phyloP scores from a whole-genome alignment of 2,113 vertebrate genomes.

The Tiliqua scincoides region DNA sequence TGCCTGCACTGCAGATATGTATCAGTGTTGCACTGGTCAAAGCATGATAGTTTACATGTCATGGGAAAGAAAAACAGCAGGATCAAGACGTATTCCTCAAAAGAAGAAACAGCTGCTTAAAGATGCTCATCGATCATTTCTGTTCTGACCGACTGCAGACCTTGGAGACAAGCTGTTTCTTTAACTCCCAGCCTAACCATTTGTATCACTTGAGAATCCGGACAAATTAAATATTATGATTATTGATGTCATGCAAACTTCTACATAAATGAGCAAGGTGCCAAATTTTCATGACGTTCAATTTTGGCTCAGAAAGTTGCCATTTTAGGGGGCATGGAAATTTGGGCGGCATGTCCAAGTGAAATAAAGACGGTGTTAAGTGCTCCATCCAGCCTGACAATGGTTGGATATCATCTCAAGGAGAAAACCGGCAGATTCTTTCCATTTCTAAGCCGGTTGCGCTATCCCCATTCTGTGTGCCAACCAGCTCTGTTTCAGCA shows the following conservation, averaged over 20 bases:
- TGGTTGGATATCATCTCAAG: background rate
- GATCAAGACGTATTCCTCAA: background rate
- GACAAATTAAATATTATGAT: background rate
- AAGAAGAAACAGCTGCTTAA: constrained; percentile 8
- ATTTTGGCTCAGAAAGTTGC: background rate
- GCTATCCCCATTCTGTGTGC: background rate
- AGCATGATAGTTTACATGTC: constrained; percentile 10
- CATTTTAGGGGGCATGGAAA: background rate
- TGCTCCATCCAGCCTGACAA: background rate
- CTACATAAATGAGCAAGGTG: background rate
- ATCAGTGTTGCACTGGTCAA: constrained; percentile 25
- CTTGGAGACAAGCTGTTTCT: constrained; percentile 13
- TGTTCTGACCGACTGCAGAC: constrained; percentile 4
- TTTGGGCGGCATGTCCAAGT: background rate
- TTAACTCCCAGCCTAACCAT: background rate
- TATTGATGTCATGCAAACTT: background rate
- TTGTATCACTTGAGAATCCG: constrained; percentile 11
- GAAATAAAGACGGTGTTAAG: background rate
- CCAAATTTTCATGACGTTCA: background rate
- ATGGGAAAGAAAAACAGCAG: constrained; percentile 15
- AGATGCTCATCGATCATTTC: constrained; percentile 2
- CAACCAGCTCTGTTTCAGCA: background rate
- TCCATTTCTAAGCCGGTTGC: background rate
- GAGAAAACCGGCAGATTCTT: background rate
- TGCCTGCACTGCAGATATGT: constrained; percentile 27